These are phyloP conservation scores for Platycheirus rosarum DNA, from an alignment of 2,888 invertebrate genomes.

Conservation along the genomic window DNA sequence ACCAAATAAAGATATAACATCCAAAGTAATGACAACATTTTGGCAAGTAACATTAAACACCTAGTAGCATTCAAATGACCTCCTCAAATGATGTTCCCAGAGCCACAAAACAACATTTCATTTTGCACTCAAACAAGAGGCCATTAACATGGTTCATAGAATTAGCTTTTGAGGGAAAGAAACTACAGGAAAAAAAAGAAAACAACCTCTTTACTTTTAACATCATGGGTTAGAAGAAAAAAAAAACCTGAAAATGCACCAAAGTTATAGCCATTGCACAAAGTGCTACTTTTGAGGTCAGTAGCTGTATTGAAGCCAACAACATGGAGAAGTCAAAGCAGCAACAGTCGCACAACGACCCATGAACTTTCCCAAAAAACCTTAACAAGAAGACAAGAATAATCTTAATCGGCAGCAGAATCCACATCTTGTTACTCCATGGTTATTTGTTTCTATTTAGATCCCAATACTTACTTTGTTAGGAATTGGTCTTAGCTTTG, in stretches of 20 bases:
- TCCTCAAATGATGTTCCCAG: constrained; percentile 54
- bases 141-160: constrained; percentile 70
- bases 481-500: too few species aligned
- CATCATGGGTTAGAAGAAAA: constrained; percentile 36
- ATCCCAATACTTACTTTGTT: too few species aligned
- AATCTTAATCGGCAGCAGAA: too few species aligned
- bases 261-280: constrained; percentile 38
- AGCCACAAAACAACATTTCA: constrained; percentile 59
- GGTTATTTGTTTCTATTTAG: too few species aligned
- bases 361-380: constrained; percentile 71
- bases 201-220: constrained; percentile 25
- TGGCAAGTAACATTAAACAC: constrained; percentile 42
- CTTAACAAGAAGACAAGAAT: constrained; percentile 44
- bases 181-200: constrained; percentile 16
- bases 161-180: constrained; percentile 40
- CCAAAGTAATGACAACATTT: constrained; percentile 18
- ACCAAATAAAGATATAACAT: constrained; percentile 4
- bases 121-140: constrained; percentile 63
- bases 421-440: too few species aligned
- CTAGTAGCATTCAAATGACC: constrained; percentile 70
- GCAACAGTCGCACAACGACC: constrained; percentile 72
- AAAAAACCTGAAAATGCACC: constrained; percentile 65
- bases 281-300: constrained; percentile 67
- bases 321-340: constrained; percentile 63
- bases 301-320: constrained; percentile 56